These are phyloP conservation scores for Ornithoptera alexandrae DNA, from an alignment of 2,888 invertebrate species.

Conservation along the genomic window DNA sequence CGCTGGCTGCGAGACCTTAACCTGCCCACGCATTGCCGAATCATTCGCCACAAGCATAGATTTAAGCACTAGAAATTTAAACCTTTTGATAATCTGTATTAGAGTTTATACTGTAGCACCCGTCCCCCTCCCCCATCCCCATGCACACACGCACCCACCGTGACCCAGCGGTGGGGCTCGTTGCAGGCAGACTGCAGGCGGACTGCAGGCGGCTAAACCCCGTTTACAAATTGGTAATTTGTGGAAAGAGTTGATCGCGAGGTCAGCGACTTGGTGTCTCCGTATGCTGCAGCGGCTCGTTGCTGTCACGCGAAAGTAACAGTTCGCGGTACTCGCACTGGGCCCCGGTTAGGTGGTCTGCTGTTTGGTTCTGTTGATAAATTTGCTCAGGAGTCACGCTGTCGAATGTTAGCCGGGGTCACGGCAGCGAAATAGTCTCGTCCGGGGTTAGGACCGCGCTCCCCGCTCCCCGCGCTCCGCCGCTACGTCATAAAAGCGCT, in stretches of 20 bases:
- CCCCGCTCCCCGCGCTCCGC: conserved; percentile 48
- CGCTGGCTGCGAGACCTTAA: conserved; percentile 38
- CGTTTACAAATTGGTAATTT: conserved; percentile 72
- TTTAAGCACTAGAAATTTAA: conserved; percentile 65
- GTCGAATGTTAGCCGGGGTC: conserved; percentile 63
- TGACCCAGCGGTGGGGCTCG: conserved; percentile 54
- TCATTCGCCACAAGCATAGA: conserved; percentile 60
- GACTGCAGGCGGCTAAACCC: conserved; percentile 52
- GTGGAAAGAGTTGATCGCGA: conserved; percentile 73
- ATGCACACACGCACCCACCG: too few relatives aligned
- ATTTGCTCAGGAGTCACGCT: conserved; percentile 65
- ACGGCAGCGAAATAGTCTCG: conserved; percentile 64
- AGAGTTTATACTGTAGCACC: conserved; percentile 46
- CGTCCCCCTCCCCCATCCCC: conserved; percentile 39
- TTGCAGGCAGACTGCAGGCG: conserved; percentile 33
- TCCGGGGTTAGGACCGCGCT: conserved; percentile 32
- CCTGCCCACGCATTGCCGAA: conserved; percentile 49
- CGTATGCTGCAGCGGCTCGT: conserved; percentile 75
- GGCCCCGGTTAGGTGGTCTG: conserved; percentile 47
- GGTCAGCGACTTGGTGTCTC: conserved; percentile 48
- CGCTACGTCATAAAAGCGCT: conserved; percentile 54
- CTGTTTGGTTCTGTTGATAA: conserved; percentile 33
- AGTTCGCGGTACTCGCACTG: conserved; percentile 42
- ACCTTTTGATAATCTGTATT: conserved; percentile 32
- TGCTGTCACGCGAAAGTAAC: conserved; percentile 57